These are phyloP conservation scores for Pollenia amentaria DNA, from an alignment of 2,888 invertebrate genomes.

Conservation along the genomic window DNA sequence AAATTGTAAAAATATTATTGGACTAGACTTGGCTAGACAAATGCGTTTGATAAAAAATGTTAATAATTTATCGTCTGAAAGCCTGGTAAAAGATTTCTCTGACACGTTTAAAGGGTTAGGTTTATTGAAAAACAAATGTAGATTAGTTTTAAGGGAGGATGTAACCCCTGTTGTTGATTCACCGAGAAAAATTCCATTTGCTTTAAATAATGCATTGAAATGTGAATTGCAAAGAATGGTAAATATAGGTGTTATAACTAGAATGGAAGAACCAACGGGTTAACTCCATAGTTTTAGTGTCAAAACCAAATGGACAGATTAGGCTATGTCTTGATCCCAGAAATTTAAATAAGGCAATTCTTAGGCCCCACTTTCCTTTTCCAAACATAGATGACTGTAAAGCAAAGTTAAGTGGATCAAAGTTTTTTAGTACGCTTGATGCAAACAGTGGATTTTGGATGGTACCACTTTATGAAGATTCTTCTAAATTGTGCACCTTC, in stretches of 20 bases:
- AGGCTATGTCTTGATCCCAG: constrained; percentile 5
- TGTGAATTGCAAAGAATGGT: no score
- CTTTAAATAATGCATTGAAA: no score
- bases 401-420: background rate
- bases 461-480: constrained; percentile 72
- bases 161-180: constrained; percentile 3
- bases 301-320: background rate
- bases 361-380: constrained; percentile 20
- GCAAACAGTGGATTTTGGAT: constrained; percentile 70
- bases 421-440: background rate
- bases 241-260: background rate
- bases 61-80: background rate
- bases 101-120: constrained; percentile 27
- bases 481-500: constrained; percentile 75
- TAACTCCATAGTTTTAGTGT: background rate
- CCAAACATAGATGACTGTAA: constrained; percentile 16
- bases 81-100: background rate
- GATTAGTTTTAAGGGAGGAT: constrained; percentile 11
- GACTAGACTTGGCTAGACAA: constrained; percentile 5
- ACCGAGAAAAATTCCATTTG: constrained; percentile 44
- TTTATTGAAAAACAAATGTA: background rate
- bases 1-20: constrained; percentile 33
- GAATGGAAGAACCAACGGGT: no score
- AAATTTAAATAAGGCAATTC: constrained; percentile 34
- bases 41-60: constrained; percentile 27